Conservation (phyloP, 2,797 vertebrate species). For the Rhinogobio ventralis region DNA sequence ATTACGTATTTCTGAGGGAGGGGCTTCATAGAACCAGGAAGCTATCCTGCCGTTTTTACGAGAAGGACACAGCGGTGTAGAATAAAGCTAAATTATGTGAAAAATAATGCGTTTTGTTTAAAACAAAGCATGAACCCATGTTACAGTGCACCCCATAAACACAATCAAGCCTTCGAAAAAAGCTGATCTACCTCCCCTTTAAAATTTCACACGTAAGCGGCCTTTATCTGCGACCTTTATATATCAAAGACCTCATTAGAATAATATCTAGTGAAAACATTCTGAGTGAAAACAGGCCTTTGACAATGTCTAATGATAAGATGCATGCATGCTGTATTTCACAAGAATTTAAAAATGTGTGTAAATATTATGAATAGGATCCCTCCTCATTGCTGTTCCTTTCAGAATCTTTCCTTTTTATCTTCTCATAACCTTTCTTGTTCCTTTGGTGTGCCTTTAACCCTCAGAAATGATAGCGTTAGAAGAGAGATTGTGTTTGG, state of each 20-base stretch:
- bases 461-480: neutral
- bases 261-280: constrained; percentile 27
- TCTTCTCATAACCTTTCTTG: constrained; percentile 29
- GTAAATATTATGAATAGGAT: neutral
- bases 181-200: too few species aligned
- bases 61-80: too few species aligned
- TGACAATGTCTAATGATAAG: neutral
- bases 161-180: too few species aligned
- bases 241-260: constrained; percentile 14
- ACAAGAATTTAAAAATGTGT: neutral
- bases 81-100: too few species aligned
- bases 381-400: neutral
- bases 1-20: too few species aligned
- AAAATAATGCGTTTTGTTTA: too few species aligned
- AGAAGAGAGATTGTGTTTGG: constrained; percentile 12
- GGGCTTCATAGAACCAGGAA: too few species aligned
- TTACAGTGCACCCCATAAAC: too few species aligned
- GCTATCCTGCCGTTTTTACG: too few species aligned
- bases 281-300: neutral
- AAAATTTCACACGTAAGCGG: neutral
- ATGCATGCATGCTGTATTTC: neutral
- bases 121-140: too few species aligned
- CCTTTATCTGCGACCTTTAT: neutral
- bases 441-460: neutral
- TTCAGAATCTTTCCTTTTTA: neutral